Conservation (phyloP, 2,888 invertebrate genomes). For the Bombylius discolor region DNA sequence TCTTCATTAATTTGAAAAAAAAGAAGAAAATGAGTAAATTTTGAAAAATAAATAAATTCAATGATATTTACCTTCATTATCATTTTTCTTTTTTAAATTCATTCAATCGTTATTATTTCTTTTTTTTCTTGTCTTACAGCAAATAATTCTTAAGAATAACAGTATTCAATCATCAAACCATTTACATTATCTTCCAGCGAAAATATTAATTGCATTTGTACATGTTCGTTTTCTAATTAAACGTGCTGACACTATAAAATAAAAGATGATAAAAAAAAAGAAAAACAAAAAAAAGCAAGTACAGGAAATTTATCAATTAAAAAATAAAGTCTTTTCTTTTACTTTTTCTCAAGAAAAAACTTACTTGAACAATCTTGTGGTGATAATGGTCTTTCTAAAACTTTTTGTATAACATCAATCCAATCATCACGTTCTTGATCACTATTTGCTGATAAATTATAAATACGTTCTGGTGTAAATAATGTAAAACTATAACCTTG, state of each 20-base stretch:
- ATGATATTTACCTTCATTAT: too few species aligned
- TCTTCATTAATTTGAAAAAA: too few species aligned
- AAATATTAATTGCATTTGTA: slow-evolving; percentile 62
- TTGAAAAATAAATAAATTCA: too few species aligned
- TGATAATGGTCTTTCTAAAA: slow-evolving; percentile 60
- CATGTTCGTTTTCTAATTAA: slow-evolving; percentile 58
- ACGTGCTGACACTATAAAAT: slow-evolving; percentile 49
- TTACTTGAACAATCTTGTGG: slow-evolving; percentile 65
- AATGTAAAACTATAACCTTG: slow-evolving; percentile 71
- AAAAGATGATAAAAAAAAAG: not conserved
- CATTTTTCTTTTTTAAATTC: too few species aligned
- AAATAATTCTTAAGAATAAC: too few species aligned
- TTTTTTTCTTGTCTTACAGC: too few species aligned
- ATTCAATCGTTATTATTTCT: too few species aligned
- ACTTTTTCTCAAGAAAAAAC: slow-evolving; percentile 18
- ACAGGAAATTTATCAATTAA: too few species aligned
- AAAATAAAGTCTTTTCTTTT: too few species aligned
- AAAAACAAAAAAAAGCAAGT: too few species aligned
- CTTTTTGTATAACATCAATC: slow-evolving; percentile 62
- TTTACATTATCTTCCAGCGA: slow-evolving; percentile 53
- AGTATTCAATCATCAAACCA: too few species aligned
- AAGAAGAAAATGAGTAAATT: too few species aligned
- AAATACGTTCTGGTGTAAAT: slow-evolving; percentile 64
- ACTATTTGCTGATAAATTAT: slow-evolving; percentile 60
- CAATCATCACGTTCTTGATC: slow-evolving; percentile 68